phyloP scores from a whole-genome alignment of 2,797 vertebrate genomes.

The Brachymystax lenok region DNA sequence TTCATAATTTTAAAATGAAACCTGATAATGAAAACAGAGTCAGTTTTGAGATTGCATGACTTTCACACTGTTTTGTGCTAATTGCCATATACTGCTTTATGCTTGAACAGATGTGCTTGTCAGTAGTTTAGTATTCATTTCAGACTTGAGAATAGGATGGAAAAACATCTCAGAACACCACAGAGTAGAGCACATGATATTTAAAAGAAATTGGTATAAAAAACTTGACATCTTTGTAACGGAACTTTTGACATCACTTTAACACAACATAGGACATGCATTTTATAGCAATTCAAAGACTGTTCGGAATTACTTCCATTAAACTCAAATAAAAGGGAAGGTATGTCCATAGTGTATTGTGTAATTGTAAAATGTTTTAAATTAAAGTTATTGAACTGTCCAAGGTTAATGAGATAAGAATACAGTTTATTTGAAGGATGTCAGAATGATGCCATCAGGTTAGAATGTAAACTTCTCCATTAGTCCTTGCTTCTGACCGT shows the following conservation, averaged over 20 bases:
- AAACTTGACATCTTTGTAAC: not conserved
- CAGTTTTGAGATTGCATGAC: conserved; percentile 9
- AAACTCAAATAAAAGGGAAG: not conserved
- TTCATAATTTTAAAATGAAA: too few species aligned
- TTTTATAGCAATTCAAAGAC: not conserved
- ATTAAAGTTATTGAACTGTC: not conserved
- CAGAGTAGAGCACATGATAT: not conserved
- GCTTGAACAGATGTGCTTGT: conserved; percentile 2
- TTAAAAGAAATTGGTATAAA: not conserved
- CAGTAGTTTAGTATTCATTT: conserved; percentile 7
- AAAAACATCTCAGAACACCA: not conserved
- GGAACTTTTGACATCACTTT: too few species aligned
- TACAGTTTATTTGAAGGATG: not conserved
- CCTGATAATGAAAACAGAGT: not conserved
- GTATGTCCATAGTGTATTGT: not conserved
- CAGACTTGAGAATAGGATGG: conserved; percentile 3
- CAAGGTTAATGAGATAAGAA: not conserved
- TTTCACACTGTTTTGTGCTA: conserved; percentile 8
- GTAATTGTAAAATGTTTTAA: not conserved
- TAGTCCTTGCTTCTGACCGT: not conserved
- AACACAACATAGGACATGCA: not conserved
- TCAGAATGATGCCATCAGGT: not conserved
- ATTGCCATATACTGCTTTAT: not conserved
- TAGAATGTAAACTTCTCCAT: not conserved
- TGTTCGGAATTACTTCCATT: not conserved